Percentiles rank a stretch among this genome's conserved stretches.
These are phyloP conservation scores for Colostygia pectinataria DNA, from an alignment of 2,888 invertebrate species.

Conservation along the genomic window DNA sequence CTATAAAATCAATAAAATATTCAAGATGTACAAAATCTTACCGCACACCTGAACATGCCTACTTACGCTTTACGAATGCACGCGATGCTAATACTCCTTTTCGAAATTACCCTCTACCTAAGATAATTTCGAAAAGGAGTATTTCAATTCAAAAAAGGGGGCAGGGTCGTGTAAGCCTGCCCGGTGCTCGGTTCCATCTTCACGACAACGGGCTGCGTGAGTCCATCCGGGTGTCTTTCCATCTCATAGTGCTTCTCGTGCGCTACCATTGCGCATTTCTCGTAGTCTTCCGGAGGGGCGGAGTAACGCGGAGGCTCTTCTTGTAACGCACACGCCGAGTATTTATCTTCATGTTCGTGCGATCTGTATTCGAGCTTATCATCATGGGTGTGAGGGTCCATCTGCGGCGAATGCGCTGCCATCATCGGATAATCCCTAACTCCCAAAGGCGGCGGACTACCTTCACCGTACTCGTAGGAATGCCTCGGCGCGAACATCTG, in stretches of 20 bases:
- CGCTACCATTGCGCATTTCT: constrained; percentile 81
- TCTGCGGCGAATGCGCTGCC: constrained; percentile 84
- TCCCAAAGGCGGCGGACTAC: constrained; percentile 85
- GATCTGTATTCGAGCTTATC: constrained; percentile 72
- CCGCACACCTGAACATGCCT: not conserved
- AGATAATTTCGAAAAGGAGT: constrained; percentile 83
- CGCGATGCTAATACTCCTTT: constrained; percentile 68
- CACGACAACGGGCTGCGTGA: constrained; percentile 74
- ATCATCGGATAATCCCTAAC: constrained; percentile 86
- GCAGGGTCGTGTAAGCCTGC: constrained; percentile 87
- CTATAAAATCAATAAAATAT: constrained; percentile 38
- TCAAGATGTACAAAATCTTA: constrained; percentile 19
- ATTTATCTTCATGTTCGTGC: constrained; percentile 77
- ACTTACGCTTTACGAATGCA: too few relatives aligned
- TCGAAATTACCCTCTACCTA: constrained; percentile 73
- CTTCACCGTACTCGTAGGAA: constrained; percentile 82
- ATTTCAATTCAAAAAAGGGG: constrained; percentile 90
- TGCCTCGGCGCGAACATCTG: constrained; percentile 88
- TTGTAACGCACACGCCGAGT: constrained; percentile 73
- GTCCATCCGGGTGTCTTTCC: constrained; percentile 67
- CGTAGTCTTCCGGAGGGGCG: constrained; percentile 82
- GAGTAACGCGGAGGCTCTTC: constrained; percentile 82
- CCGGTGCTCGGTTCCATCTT: constrained; percentile 81
- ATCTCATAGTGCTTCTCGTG: constrained; percentile 77
- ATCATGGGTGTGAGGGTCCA: constrained; percentile 81